Conservation (phyloP, 2,113 vertebrate genomes). For the Tonatia bakeri region DNA sequence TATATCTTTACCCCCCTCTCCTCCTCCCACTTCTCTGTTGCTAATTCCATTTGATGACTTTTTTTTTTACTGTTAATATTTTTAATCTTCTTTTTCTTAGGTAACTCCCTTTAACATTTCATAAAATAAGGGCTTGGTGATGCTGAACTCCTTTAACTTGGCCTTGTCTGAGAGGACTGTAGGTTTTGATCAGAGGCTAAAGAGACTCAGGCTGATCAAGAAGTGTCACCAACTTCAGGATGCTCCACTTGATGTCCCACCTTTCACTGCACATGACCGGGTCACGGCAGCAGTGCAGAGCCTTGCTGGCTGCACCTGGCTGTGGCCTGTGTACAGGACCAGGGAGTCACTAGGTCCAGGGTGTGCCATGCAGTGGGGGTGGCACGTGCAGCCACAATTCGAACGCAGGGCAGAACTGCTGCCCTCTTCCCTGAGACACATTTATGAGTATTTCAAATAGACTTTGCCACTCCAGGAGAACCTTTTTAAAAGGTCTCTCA, state of each 20-base stretch:
- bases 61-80: too few species aligned
- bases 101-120: too few species aligned
- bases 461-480: background rate
- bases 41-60: too few species aligned
- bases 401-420: rapidly evolving
- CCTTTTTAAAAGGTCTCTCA: background rate
- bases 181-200: background rate
- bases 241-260: background rate
- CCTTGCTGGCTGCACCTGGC: background rate
- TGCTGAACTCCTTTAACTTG: too few species aligned
- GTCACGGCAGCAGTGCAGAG: background rate
- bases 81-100: too few species aligned
- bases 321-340: background rate
- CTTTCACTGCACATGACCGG: background rate
- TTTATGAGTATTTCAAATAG: too few species aligned
- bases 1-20: too few species aligned
- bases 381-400: background rate
- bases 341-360: background rate
- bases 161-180: too few species aligned
- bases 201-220: background rate
- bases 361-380: background rate
- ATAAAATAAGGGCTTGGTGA: too few species aligned
- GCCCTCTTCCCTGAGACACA: background rate
- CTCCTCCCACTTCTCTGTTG: too few species aligned
- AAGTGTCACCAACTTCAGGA: background rate